Evolutionary conservation across 2,797 vertebrate species (phyloP).

Genomic region (Pangasius macronema): DNA sequence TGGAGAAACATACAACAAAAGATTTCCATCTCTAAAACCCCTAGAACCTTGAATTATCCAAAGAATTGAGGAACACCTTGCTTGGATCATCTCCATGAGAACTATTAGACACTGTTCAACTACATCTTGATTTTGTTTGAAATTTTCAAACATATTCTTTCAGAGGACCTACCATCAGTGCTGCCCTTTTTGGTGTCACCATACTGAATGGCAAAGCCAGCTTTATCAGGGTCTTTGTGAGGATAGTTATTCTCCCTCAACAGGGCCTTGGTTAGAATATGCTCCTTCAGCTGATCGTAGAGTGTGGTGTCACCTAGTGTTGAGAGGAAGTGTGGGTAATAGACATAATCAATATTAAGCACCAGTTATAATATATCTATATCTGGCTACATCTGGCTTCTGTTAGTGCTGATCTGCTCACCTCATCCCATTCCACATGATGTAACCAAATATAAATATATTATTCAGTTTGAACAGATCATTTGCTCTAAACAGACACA

Average conservation of each 20-base stretch:
- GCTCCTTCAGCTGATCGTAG: slow-evolving; percentile 76
- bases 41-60: background rate
- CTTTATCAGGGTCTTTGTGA: slow-evolving; percentile 71
- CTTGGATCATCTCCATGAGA: background rate
- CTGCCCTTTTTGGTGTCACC: slow-evolving; percentile 65
- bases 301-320: slow-evolving; percentile 66
- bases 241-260: slow-evolving; percentile 79
- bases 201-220: slow-evolving; percentile 71
- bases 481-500: background rate
- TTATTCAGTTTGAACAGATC: background rate
- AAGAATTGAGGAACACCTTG: background rate
- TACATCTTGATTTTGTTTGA: background rate
- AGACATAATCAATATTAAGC: background rate
- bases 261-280: slow-evolving; percentile 75
- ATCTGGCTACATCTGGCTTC: background rate
- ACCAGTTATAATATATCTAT: background rate
- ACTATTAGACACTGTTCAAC: background rate
- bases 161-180: slow-evolving; percentile 69
- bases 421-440: background rate
- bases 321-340: background rate
- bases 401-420: background rate
- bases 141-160: background rate
- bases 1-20: background rate
- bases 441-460: background rate
- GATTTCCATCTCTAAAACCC: background rate